Evolutionary conservation across 1,140 invertebrate genomes (phyloP), one percentile per base, ranked within the genome.

Genomic region (Heterodera schachtii): DNA sequence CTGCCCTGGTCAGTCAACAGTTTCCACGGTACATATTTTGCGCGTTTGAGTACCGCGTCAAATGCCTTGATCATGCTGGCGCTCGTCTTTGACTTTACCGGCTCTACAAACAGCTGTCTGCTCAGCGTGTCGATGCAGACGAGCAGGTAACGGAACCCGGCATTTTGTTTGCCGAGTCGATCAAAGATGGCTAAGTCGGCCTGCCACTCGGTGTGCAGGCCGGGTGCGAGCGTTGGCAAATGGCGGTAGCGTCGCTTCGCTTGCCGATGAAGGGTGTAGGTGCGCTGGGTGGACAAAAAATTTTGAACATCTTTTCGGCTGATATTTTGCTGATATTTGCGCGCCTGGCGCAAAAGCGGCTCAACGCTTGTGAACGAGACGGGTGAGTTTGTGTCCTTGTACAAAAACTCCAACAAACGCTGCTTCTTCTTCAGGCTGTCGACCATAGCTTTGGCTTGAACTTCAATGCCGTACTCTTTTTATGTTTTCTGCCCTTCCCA

Each of bases 81-180:
- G 60, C 69, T 44, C 11, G 41, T n/a, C 74, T 84, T 84, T 13
- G 44, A 67, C n/a, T 73, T 49, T 16, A 84, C 84, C 7, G 84
- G 84, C 19, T 75, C 84, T 6, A 71, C 84, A 75, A 64, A 85
- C 11, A 85, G n/a, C 41, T 84, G 49, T 21, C 84, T 47, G 47
- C 83, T 84, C 16, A 85, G 41, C n/a, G 84, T 57, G 52, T 84
- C 83, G 46, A 85, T 60, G 69, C 81, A 83, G n/a, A 84, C 84
- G n/a, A 84, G 43, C 1, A 86, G 11, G 66, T 86, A 84, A 3
- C 49, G 52, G 64, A 57, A 83, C 2, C 69, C 78, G 21, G 79
- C 46, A 47, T 84, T 84, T 31, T 69, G 21, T 1, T 47, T 9
- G 3, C 13, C 44, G 31, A 86, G 21, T 8, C 57, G 19, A 3